A percentile compares a stretch with the other conserved stretches of the same genome.
phyloP scores from a whole-genome alignment of 2,888 invertebrate species.

The Lissocephala sabroskyi region DNA sequence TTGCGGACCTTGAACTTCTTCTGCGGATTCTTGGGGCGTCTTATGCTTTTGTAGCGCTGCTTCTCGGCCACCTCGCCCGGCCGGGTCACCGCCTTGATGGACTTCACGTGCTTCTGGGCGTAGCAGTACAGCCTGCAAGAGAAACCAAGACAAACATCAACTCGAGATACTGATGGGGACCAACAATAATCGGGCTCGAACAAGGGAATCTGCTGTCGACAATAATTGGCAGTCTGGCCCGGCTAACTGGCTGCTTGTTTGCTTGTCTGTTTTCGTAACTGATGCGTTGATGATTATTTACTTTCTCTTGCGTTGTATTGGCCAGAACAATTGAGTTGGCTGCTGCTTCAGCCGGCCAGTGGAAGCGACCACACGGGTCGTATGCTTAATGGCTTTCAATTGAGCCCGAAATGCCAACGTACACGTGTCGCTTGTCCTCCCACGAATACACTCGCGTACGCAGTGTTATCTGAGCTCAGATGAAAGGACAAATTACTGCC shows the following conservation, averaged over 20 bases:
- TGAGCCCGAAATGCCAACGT: too few species aligned
- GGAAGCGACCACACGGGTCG: constrained; percentile 14
- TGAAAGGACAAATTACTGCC: too few species aligned
- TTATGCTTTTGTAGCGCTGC: constrained; percentile 72
- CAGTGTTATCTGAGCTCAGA: too few species aligned
- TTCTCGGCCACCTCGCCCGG: constrained; percentile 77
- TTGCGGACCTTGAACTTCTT: constrained; percentile 75
- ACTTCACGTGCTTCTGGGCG: constrained; percentile 97
- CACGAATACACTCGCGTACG: too few species aligned
- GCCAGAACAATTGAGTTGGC: too few species aligned
- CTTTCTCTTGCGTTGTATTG: constrained; percentile 9
- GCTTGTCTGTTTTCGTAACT: constrained; percentile 26
- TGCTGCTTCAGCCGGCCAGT: too few species aligned
- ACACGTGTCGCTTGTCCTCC: too few species aligned
- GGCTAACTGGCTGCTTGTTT: constrained; percentile 7
- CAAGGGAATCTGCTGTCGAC: background rate
- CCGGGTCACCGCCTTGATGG: constrained; percentile 91
- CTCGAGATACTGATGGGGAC: too few species aligned
- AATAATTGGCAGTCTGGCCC: background rate
- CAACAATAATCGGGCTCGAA: too few species aligned
- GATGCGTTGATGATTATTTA: constrained; percentile 56
- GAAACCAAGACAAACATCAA: background rate
- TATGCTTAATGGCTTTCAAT: constrained; percentile 31
- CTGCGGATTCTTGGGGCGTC: constrained; percentile 73
- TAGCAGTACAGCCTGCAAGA: constrained; percentile 90